Conservation (phyloP, 2,888 invertebrate species). For the Schizaphis graminum region DNA sequence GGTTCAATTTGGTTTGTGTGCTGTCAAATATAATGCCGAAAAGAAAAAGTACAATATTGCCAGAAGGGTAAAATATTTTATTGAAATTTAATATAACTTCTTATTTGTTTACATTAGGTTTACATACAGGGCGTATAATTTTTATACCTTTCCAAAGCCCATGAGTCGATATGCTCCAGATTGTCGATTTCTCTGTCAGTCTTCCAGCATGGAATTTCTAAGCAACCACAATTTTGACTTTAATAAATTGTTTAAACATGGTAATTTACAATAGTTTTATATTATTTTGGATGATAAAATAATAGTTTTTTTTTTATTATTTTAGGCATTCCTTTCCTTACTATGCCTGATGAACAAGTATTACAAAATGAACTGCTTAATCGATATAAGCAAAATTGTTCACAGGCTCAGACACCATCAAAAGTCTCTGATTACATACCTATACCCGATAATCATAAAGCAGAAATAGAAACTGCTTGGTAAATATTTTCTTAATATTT, state of each 20-base stretch:
- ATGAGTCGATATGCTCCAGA: constrained; percentile 75
- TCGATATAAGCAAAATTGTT: constrained; percentile 72
- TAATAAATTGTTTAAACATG: constrained; percentile 85
- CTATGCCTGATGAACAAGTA: constrained; percentile 76
- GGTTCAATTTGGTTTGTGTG: constrained; percentile 80
- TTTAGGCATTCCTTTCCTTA: constrained; percentile 83
- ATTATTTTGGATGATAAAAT: not conserved
- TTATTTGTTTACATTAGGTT: constrained; percentile 72
- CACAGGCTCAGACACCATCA: constrained; percentile 55
- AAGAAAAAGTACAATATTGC: constrained; percentile 70
- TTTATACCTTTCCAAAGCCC: constrained; percentile 79
- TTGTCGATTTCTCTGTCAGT: constrained; percentile 83
- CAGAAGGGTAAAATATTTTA: not conserved
- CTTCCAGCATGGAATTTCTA: constrained; percentile 84
- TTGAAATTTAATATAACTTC: constrained; percentile 20
- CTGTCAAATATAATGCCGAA: constrained; percentile 72
- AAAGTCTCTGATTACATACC: constrained; percentile 72
- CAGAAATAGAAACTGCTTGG: constrained; percentile 77
- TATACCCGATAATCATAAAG: constrained; percentile 77
- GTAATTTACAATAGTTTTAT: constrained; percentile 71
- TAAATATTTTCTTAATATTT: constrained; percentile 70
- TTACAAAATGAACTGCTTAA: constrained; percentile 77
- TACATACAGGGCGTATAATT: constrained; percentile 80
- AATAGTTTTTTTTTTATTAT: constrained; percentile 19
- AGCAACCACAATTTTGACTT: constrained; percentile 86